Evolutionary conservation across 37 sponge, comb jelly and placozoan genomes (phyloP).

Genomic region (Oopsacas minuta): DNA sequence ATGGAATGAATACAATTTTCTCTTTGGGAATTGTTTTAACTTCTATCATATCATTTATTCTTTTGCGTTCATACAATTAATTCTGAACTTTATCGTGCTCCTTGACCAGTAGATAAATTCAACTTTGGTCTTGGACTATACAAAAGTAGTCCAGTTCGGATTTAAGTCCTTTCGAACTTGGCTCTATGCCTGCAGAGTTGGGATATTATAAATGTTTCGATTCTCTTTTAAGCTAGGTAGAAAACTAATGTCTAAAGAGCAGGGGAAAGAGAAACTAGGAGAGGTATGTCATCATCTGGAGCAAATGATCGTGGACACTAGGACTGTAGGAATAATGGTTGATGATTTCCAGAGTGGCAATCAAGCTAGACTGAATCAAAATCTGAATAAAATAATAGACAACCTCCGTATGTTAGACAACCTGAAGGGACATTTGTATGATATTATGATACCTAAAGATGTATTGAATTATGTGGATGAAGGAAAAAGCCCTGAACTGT

Average conservation of each 20-base stretch:
- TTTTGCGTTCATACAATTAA: no score
- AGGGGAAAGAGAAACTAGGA: not conserved
- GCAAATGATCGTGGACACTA: slow-evolving; percentile 7
- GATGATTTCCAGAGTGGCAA: not conserved
- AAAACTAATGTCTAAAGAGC: not conserved
- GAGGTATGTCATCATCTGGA: not conserved
- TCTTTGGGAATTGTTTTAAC: no score
- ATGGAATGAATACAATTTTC: no score
- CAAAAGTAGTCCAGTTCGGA: no score
- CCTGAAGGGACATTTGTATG: not conserved
- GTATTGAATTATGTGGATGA: not conserved
- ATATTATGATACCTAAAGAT: slow-evolving; percentile 2
- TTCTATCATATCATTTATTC: no score
- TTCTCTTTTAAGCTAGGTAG: no score
- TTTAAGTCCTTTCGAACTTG: no score
- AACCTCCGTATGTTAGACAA: not conserved
- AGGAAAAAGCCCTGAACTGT: not conserved
- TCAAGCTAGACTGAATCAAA: not conserved
- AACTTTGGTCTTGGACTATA: no score
- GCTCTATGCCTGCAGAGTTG: no score
- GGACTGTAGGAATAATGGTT: not conserved
- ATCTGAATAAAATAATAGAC: not conserved
- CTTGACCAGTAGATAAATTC: no score
- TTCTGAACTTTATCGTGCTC: no score
- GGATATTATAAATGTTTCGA: no score